phyloP scores from a whole-genome alignment of 2,888 invertebrate genomes.

The Tribolium freemani region DNA sequence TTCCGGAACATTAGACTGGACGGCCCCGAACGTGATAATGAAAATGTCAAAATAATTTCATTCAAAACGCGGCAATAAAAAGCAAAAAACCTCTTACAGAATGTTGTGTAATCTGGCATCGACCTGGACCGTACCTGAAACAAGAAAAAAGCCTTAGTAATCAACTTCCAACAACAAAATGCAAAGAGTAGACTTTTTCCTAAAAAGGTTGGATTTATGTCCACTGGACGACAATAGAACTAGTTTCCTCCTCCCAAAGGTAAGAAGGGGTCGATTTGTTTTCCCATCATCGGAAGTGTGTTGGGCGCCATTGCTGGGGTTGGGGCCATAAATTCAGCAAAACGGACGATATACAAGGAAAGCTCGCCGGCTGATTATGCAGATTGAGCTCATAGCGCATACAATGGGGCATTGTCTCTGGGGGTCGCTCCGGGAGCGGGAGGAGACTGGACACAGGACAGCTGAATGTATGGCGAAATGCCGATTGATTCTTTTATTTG shows the following conservation, averaged over 20 bases:
- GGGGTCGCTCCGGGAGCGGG: constrained; percentile 33
- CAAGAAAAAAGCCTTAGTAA: background rate
- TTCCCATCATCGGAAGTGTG: constrained; percentile 5
- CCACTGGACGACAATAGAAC: too few species aligned
- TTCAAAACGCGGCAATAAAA: background rate
- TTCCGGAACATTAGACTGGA: background rate
- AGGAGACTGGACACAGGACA: constrained; percentile 38
- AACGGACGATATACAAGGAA: constrained; percentile 39
- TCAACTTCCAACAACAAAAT: too few species aligned
- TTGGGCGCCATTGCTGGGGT: constrained; percentile 9
- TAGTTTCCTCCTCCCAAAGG: too few species aligned
- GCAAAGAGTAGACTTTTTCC: too few species aligned
- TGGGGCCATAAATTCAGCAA: constrained; percentile 30
- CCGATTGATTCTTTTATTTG: constrained; percentile 44
- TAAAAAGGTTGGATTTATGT: too few species aligned
- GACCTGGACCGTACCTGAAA: background rate
- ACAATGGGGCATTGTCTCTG: constrained; percentile 51
- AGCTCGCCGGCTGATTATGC: constrained; percentile 48
- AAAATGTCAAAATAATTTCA: background rate
- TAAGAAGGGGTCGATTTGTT: background rate
- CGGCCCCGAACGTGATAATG: background rate
- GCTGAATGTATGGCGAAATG: constrained; percentile 40
- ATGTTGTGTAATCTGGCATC: background rate
- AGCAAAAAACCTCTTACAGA: background rate
- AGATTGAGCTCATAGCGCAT: constrained; percentile 50